Evolutionary conservation across 2,888 invertebrate species (phyloP).

Genomic region (Nyleta sp.): DNA sequence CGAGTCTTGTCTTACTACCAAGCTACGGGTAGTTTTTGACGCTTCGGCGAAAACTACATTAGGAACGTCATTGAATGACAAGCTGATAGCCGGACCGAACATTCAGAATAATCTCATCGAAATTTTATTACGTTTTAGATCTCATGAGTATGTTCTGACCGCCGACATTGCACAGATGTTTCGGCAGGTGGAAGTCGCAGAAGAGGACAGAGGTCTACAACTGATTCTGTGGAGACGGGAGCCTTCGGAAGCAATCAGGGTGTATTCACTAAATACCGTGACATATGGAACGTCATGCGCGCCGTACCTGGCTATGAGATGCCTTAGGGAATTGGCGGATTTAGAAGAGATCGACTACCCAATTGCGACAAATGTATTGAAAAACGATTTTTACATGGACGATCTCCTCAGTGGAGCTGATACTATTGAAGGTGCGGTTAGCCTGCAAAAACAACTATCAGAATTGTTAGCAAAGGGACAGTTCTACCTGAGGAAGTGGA

Average conservation of each 20-base stretch:
- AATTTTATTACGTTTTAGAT: conserved; percentile 7
- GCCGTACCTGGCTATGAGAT: conserved; percentile 19
- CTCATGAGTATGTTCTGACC: conserved; percentile 28
- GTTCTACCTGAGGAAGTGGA: conserved; percentile 50
- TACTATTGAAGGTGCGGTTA: conserved; percentile 57
- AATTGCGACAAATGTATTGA: conserved; percentile 43
- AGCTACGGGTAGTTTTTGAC: conserved; percentile 9
- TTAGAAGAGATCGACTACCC: conserved; percentile 26
- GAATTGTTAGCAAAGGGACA: conserved; percentile 16
- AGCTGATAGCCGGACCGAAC: conserved; percentile 10
- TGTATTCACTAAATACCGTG: conserved; percentile 20
- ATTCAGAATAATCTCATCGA: conserved; percentile 4
- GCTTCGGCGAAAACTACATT: conserved; percentile 6
- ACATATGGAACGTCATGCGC: conserved; percentile 23
- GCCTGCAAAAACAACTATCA: conserved; percentile 23
- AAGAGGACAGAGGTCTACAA: conserved; percentile 9
- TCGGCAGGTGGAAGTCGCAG: conserved; percentile 10
- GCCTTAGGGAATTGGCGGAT: conserved; percentile 1
- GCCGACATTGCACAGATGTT: conserved; percentile 16
- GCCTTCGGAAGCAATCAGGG: neutral
- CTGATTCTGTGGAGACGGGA: conserved; percentile 3
- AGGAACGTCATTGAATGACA: conserved; percentile 30
- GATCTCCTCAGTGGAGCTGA: conserved; percentile 4
- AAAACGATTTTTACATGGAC: conserved; percentile 67
- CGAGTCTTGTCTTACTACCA: conserved; percentile 2